Evolutionary conservation across 1,140 invertebrate species (phyloP), one percentile per base, ranked within the genome.

Genomic region (Calliphora vicina): DNA sequence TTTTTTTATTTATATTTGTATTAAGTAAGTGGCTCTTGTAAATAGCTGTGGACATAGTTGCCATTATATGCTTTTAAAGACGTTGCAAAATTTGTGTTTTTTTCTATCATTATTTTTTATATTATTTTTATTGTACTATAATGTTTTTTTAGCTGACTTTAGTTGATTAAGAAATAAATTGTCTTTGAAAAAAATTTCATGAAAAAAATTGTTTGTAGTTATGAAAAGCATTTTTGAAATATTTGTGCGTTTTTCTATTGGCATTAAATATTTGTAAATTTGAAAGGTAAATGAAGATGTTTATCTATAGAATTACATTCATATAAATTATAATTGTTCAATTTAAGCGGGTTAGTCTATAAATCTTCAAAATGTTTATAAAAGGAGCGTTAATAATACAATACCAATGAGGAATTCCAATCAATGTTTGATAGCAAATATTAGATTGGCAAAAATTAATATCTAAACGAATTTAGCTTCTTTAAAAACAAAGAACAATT

Each of bases 261-360:
- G 1, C 50, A n/a, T 57, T 57, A n/a, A 57, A 57, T 57, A 15
- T 57, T 15, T 13, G 15, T n/a, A 57, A n/a, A 57, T 17, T 57
- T 57, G 50, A 57, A 57, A 57, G n/a, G 50, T 57, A n/a, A 57
- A 57, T 57, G 50, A 57, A 57, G 50, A 57, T 57, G 50, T 57
- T n/a, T 57, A 57, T 57, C 50, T 17, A 17, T 35, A 8, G 10
- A 35, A 35, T 35, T 35, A 35, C 35, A 35, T 35, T 35, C 35
- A 5, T 35, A 35, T 35, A 35, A 35, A 35, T 35, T 35, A 35
- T 35, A 10, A 35, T 35, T 6, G 35, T 35, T 35, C 0, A 35
- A 35, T 35, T 35, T 2, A 35, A 35, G 35, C 6, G 35, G 1
- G 35, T 35, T 35, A 35, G 35, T 35, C 35, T 5, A 35, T 35